phyloP scores from a whole-genome alignment of 2,888 invertebrate species.

The Electrophaes corylata region DNA sequence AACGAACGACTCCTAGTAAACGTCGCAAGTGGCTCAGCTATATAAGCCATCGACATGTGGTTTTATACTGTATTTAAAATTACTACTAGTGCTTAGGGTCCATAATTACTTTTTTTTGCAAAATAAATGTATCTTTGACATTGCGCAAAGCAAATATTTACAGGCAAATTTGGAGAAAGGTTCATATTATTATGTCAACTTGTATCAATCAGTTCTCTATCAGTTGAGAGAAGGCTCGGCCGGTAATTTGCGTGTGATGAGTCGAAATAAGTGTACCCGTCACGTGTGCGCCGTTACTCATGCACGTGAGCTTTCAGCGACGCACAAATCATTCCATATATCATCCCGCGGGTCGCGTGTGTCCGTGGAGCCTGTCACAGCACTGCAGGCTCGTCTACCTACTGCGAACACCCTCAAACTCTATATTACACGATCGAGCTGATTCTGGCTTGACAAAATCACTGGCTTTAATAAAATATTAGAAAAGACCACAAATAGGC shows the following conservation, averaged over 20 bases:
- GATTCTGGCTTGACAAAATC: not conserved
- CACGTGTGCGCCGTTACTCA: slow-evolving; percentile 17
- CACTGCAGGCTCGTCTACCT: slow-evolving; percentile 3
- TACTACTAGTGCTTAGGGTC: too few species aligned
- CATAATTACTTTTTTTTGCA: too few species aligned
- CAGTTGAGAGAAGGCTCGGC: not conserved
- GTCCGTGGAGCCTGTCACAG: slow-evolving; percentile 2
- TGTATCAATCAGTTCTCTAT: not conserved
- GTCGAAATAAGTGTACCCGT: slow-evolving; percentile 16
- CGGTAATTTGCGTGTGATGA: slow-evolving; percentile 23
- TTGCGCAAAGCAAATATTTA: not conserved
- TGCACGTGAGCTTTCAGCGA: slow-evolving; percentile 22
- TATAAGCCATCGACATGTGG: too few species aligned
- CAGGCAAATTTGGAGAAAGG: not conserved
- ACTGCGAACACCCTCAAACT: not conserved
- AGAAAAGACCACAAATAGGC: not conserved
- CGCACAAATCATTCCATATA: slow-evolving; percentile 22
- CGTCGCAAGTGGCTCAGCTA: too few species aligned
- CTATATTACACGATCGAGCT: not conserved
- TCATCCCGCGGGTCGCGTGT: slow-evolving; percentile 7
- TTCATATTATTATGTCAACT: not conserved
- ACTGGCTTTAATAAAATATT: not conserved
- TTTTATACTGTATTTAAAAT: too few species aligned
- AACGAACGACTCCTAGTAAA: too few species aligned
- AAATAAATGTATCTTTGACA: too few species aligned